A percentile compares a stretch with the other conserved stretches of the same genome.
Conservation (phyloP, 2,797 vertebrate genomes). For the Echeneis naucrates region DNA sequence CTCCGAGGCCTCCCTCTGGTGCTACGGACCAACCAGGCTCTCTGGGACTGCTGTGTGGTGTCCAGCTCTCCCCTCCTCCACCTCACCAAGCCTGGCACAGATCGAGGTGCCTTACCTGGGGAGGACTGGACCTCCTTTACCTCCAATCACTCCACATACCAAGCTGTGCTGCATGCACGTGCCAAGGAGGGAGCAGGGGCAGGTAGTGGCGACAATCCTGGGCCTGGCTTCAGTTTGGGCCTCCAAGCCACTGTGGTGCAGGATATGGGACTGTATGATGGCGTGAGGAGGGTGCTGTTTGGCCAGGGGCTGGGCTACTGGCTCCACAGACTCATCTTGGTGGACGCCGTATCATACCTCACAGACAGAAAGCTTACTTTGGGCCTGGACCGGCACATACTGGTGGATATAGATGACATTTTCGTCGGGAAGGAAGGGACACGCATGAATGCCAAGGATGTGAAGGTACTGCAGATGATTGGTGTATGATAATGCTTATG, state of each 20-base stretch:
- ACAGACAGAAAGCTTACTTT: conserved; percentile 91
- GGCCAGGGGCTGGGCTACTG: conserved; percentile 96
- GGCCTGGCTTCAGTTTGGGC: conserved; percentile 67
- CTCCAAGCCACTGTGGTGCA: conserved; percentile 92
- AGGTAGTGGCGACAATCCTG: conserved; percentile 75
- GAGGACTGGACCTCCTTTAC: conserved; percentile 97
- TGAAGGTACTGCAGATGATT: conserved; percentile 89
- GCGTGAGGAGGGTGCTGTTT: conserved; percentile 94
- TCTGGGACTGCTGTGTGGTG: conserved; percentile 93
- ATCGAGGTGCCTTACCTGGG: conserved; percentile 90
- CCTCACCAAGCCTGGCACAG: conserved; percentile 90
- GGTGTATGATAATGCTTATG: conserved; percentile 33
- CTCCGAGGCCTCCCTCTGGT: conserved; percentile 91
- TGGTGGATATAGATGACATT: conserved; percentile 98
- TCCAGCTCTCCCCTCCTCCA: conserved; percentile 91
- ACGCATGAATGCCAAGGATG: conserved; percentile 94
- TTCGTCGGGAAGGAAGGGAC: conserved; percentile 99
- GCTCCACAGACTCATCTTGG: conserved; percentile 95
- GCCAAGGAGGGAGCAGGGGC: conserved; percentile 74
- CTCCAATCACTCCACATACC: conserved; percentile 95
- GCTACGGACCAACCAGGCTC: conserved; percentile 91
- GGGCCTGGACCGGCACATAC: conserved; percentile 93
- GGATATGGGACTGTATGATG: conserved; percentile 94
- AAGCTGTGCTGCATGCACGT: conserved; percentile 91
- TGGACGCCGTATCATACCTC: conserved; percentile 95